Conservation (phyloP, 2,797 vertebrate genomes). For the Labroides dimidiatus region DNA sequence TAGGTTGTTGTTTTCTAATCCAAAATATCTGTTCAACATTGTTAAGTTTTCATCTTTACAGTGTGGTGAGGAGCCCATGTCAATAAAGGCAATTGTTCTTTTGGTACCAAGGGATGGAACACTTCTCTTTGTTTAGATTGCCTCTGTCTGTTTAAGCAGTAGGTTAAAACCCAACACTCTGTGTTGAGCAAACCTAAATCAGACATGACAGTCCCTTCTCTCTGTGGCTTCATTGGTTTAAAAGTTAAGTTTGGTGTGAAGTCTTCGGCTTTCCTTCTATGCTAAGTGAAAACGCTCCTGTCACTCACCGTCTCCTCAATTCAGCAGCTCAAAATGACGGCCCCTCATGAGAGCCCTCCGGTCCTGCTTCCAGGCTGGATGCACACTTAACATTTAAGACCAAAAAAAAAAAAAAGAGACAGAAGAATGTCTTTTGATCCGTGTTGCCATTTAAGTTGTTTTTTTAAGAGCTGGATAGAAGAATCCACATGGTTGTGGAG, state of each 20-base stretch:
- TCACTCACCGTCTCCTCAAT: constrained; percentile 64
- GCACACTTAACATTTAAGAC: constrained; percentile 42
- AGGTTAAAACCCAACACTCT: constrained; percentile 33
- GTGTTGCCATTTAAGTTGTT: constrained; percentile 12
- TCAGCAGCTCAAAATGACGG: constrained; percentile 53
- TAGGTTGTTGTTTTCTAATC: too few relatives aligned
- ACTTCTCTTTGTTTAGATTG: not conserved
- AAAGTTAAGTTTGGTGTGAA: constrained; percentile 64
- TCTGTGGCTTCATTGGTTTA: constrained; percentile 29
- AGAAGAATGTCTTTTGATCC: constrained; percentile 22
- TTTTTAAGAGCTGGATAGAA: constrained; percentile 38
- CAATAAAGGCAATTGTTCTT: not conserved
- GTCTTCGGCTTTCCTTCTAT: constrained; percentile 55
- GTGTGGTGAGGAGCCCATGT: too few relatives aligned
- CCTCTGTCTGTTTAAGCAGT: constrained; percentile 16
- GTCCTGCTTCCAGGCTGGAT: constrained; percentile 27
- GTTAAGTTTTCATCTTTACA: too few relatives aligned
- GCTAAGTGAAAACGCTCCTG: constrained; percentile 56
- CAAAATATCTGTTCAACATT: too few relatives aligned
- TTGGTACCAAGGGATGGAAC: not conserved
- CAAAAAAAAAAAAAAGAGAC: constrained; percentile 30
- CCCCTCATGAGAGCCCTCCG: constrained; percentile 39
- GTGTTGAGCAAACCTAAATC: constrained; percentile 46
- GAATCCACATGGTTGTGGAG: constrained; percentile 26
- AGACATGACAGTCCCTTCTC: constrained; percentile 61